A percentile compares a stretch with the other conserved stretches of the same genome.
Evolutionary conservation across 1,140 invertebrate genomes (phyloP).

Genomic region (Drosophila sp.): DNA sequence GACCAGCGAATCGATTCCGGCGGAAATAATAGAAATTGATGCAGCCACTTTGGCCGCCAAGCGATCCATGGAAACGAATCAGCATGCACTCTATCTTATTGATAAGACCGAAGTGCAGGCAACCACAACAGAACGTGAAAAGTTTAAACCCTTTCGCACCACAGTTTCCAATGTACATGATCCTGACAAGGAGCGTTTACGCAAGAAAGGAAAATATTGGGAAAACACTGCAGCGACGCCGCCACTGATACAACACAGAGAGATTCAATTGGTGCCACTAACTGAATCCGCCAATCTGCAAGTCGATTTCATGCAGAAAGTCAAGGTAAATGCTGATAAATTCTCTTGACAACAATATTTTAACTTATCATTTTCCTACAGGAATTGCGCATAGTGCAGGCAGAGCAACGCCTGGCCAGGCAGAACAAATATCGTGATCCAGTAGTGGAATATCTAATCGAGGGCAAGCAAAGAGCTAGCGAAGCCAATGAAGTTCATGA

Average conservation of each 20-base stretch:
- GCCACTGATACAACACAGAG: constrained; percentile 84
- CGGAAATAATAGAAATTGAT: constrained; percentile 67
- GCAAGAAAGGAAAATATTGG: constrained; percentile 87
- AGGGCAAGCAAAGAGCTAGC: constrained; percentile 56
- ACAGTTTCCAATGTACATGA: constrained; percentile 87
- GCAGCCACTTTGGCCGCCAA: constrained; percentile 43
- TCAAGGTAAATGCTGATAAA: constrained; percentile 53
- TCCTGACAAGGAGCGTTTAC: constrained; percentile 87
- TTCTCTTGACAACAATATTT: not conserved
- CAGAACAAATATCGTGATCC: constrained; percentile 61
- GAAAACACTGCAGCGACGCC: constrained; percentile 90
- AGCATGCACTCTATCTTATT: constrained; percentile 87
- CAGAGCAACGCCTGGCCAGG: constrained; percentile 69
- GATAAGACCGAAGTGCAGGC: constrained; percentile 86
- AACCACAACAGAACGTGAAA: constrained; percentile 72
- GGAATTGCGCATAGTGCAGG: constrained; percentile 73
- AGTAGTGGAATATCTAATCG: constrained; percentile 59
- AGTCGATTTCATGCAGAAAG: constrained; percentile 61
- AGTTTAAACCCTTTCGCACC: constrained; percentile 89
- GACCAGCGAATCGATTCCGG: constrained; percentile 24
- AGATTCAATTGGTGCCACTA: constrained; percentile 69
- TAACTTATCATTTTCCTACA: constrained; percentile 7
- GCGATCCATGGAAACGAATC: constrained; percentile 65
- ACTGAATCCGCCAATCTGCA: constrained; percentile 77
- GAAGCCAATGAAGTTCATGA: constrained; percentile 74